phyloP scores from a whole-genome alignment of 1,140 invertebrate species.

The Ptiloglossa arizonensis region DNA sequence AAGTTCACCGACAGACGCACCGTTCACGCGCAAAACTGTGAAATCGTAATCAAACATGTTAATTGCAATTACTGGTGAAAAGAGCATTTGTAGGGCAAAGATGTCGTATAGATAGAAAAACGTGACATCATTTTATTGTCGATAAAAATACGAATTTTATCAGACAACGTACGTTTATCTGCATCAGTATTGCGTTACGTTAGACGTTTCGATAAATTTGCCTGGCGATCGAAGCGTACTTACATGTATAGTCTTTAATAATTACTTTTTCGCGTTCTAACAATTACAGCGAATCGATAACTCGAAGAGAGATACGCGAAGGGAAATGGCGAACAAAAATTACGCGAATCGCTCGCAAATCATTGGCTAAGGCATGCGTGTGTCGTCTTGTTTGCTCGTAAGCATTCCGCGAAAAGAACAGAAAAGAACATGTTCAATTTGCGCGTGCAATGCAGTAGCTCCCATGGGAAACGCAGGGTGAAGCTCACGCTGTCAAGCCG shows the following conservation, averaged over 20 bases:
- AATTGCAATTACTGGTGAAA: neutral
- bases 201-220: neutral
- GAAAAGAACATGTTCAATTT: constrained; percentile 30
- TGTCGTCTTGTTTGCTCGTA: neutral
- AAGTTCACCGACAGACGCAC: neutral
- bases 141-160: constrained; percentile 24
- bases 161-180: constrained; percentile 6
- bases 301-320: neutral
- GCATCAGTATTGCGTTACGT: neutral
- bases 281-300: neutral
- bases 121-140: neutral
- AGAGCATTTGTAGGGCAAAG: neutral
- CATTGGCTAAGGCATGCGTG: neutral
- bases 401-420: neutral
- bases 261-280: neutral
- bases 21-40: neutral
- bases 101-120: neutral
- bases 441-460: constrained; percentile 22
- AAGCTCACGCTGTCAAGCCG: neutral
- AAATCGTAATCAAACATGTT: neutral
- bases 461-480: neutral
- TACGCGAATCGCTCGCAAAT: neutral
- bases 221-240: too few relatives aligned
- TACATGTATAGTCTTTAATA: too few relatives aligned
- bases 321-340: neutral